Evolutionary conservation across 2,113 vertebrate species (phyloP), one percentile per base, ranked within the genome.

Genomic region (Nibea coibor): DNA sequence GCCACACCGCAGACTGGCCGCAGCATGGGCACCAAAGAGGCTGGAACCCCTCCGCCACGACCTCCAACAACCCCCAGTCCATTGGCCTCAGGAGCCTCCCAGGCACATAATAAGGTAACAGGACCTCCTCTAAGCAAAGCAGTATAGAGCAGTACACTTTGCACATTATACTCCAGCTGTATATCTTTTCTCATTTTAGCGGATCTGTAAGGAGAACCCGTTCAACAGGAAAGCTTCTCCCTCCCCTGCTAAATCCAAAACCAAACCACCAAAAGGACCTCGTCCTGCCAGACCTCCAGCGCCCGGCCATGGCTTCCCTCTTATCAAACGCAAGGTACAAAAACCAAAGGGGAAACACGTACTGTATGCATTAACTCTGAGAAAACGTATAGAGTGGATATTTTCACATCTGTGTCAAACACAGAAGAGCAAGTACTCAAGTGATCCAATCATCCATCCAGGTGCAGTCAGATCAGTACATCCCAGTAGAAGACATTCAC

Each of bases 381-480:
- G 59, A 42, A 47, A 47, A 17, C 22, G 2, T 12, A 16, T 8
- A 59, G 15, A 24, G 15, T 10, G 1, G 10, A 48, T 24, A 51
- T 42, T 22, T 10, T 7, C 26, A 19, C 5, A 9, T 50, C 5
- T 61, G 51, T 45, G n/a, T 97, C 90, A 96, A 97, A 84, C 95
- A 96, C 88, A 97, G 96, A 59, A 95, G 95, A 97, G 95, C 96
- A 96, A 39, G 11, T 59, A 35, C 31, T 76, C 4, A 77, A 47
- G 45, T 24, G 57, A 11, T 58, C 39, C 24, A 62, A 72, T 81
- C 26, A 10, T 81, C 50, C 14, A 9, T 50, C 35, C 92, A 99
- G 98, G 98, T 99, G 76, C 98, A 99, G 89, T 97, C 98, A 1
- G 97, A 99, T 92, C 96, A 97, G 90, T 98, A 97, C 83, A 97